Evolutionary conservation across 2,888 invertebrate species (phyloP).

Genomic region (Himalopsyche kuldschensis): DNA sequence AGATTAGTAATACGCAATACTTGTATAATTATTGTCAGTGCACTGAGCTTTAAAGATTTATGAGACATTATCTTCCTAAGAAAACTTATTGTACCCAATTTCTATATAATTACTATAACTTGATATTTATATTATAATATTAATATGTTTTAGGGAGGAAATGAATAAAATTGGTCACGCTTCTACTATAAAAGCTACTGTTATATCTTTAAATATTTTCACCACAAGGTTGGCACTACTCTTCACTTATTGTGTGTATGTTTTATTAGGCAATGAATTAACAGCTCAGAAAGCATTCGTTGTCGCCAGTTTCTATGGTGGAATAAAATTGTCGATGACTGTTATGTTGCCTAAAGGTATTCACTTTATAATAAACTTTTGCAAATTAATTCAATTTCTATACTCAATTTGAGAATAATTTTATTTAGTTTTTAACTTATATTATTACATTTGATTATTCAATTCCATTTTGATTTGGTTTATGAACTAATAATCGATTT

Average conservation of each 20-base stretch:
- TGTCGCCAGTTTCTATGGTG: conserved; percentile 63
- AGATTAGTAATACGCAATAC: too few relatives aligned
- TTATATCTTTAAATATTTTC: conserved; percentile 57
- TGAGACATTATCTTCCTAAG: too few relatives aligned
- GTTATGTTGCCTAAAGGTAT: conserved; percentile 62
- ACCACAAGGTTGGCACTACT: conserved; percentile 61
- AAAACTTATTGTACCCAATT: too few relatives aligned
- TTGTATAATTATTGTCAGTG: too few relatives aligned
- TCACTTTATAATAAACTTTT: background rate
- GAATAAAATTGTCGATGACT: conserved; percentile 62
- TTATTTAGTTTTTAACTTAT: background rate
- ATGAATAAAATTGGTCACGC: conserved; percentile 50
- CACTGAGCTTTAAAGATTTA: too few relatives aligned
- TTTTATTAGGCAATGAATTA: conserved; percentile 57
- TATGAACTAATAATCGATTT: background rate
- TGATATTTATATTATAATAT: too few relatives aligned
- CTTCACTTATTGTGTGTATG: conserved; percentile 49
- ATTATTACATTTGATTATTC: too few relatives aligned
- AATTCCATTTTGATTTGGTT: too few relatives aligned
- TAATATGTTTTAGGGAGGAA: conserved; percentile 48
- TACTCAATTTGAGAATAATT: background rate
- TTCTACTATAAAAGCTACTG: conserved; percentile 51
- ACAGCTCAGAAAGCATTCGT: conserved; percentile 66
- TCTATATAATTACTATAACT: too few relatives aligned
- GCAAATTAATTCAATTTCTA: background rate